Evolutionary conservation across 2,113 vertebrate genomes (phyloP).

Genomic region (Bubo blakistoni): DNA sequence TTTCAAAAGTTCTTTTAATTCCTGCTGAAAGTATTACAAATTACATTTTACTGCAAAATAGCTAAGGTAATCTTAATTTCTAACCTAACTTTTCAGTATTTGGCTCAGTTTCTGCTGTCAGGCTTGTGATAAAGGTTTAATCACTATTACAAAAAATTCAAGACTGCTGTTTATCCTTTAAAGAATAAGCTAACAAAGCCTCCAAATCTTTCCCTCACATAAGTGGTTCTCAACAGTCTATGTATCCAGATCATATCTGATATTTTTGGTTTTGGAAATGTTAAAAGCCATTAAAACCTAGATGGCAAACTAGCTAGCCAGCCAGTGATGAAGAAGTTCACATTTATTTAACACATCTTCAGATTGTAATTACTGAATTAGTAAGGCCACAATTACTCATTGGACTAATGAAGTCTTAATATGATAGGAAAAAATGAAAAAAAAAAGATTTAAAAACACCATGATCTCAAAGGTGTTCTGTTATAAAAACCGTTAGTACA

Average conservation of each 20-base stretch:
- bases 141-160: not conserved
- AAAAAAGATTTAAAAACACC: not conserved
- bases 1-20: not conserved
- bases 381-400: not conserved
- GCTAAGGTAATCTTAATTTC: not conserved
- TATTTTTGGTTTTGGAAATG: not conserved
- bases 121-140: not conserved
- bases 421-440: not conserved
- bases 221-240: not conserved
- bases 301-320: not conserved
- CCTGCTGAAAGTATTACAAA: not conserved
- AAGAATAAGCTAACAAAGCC: not conserved
- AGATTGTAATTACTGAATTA: not conserved
- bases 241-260: not conserved
- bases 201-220: not conserved
- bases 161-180: not conserved
- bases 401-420: not conserved
- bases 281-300: not conserved
- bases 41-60: not conserved
- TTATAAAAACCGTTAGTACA: not conserved
- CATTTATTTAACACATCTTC: not conserved
- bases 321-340: not conserved
- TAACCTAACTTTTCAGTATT: not conserved
- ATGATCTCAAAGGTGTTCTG: not conserved
- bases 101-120: not conserved